A percentile compares a stretch with the other conserved stretches of the same genome.
phyloP scores from a whole-genome alignment of 64 coral and sea anemone species.

The Actinia tenebrosa region DNA sequence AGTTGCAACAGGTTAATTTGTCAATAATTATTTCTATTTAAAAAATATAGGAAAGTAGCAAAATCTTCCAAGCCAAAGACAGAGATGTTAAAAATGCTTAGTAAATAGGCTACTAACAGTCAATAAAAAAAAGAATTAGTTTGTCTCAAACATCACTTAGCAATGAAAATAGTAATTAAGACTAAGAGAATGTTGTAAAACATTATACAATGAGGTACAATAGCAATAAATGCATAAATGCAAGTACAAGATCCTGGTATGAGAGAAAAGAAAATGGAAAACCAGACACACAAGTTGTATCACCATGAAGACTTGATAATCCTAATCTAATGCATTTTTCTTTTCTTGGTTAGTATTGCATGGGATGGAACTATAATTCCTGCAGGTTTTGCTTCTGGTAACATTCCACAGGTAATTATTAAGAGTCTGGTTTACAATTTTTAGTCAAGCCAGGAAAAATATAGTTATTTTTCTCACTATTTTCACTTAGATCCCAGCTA shows the following conservation, averaged over 20 bases:
- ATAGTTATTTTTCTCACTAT: too few relatives aligned
- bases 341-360: slow-evolving; percentile 42
- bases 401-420: slow-evolving; percentile 59
- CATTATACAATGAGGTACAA: too few relatives aligned
- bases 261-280: background rate
- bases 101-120: too few relatives aligned
- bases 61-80: too few relatives aligned
- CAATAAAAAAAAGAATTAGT: too few relatives aligned
- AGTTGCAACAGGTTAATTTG: too few relatives aligned
- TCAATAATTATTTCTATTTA: too few relatives aligned
- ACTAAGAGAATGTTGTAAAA: too few relatives aligned
- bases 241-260: too few relatives aligned
- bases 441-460: background rate
- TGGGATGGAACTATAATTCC: slow-evolving; percentile 66
- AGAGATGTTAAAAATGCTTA: too few relatives aligned
- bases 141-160: background rate
- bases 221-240: too few relatives aligned
- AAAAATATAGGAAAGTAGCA: too few relatives aligned
- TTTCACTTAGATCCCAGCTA: slow-evolving; percentile 53
- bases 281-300: background rate
- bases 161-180: background rate
- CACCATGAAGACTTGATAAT: background rate
- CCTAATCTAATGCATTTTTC: background rate
- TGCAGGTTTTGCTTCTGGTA: slow-evolving; percentile 60
- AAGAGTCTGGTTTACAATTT: background rate